Conservation (phyloP, 2,113 vertebrate species). For the Syrmaticus mikado region DNA sequence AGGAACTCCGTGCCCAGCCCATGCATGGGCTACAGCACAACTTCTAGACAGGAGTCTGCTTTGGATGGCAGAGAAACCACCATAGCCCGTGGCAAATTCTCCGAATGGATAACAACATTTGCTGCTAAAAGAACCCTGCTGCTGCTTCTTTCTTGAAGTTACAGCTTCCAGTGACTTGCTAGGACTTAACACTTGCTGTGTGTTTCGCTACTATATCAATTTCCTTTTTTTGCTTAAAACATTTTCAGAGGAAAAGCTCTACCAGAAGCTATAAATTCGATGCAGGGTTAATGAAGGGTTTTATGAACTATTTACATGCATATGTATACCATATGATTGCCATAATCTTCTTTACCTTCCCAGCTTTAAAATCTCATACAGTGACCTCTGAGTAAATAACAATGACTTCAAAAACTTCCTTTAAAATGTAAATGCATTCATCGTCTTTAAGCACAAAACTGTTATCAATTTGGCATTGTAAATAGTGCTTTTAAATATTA, state of each 20-base stretch:
- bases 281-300: not conserved
- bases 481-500: not conserved
- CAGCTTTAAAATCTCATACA: not conserved
- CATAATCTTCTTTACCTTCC: not conserved
- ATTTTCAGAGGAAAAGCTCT: not conserved
- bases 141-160: not conserved
- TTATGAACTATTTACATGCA: not conserved
- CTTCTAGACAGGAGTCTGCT: not conserved
- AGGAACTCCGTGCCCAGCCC: fast-evolving
- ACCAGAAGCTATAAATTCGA: not conserved
- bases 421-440: not conserved
- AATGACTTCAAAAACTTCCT: not conserved
- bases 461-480: not conserved
- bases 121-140: not conserved
- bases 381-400: not conserved
- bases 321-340: not conserved
- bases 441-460: not conserved
- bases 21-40: fast-evolving
- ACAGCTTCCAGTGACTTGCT: not conserved
- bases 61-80: not conserved
- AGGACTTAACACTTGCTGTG: not conserved
- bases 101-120: not conserved
- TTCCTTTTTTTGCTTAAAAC: not conserved
- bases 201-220: not conserved
- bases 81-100: not conserved